Base-by-base conservation (phyloP, 2,113 vertebrate species). In the Percopsis transmontana region DNA sequence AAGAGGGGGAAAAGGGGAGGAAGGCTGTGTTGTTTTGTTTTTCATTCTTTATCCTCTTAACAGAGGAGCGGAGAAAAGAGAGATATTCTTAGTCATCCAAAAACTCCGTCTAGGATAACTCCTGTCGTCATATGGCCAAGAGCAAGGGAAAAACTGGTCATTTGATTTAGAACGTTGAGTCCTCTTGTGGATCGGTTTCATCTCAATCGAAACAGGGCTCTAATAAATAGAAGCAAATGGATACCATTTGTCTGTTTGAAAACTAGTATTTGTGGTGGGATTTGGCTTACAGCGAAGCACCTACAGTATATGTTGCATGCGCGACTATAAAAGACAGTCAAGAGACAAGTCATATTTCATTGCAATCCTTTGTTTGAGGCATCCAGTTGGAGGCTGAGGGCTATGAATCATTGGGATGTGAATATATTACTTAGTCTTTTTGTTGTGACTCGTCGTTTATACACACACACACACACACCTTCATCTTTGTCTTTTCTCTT, bases 141-240 rank as follows among this genome's bases (percentile, higher is more conserved):
- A 58, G 19, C 5, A 1, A 58, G 33, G 44, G 58, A 14, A 50
- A 66, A 48, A 52, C 45, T 60, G 61, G 74, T 69, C 66, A 23
- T 68, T 58, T 68, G 70, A 66, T 82, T 77, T 60, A 76, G 54
- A 56, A 39, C 16, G 15, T n/a, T n/a, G 50, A 59, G 67, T 80
- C 62, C 0, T n/a, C 38, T 48, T 53, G 51, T 38, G 27, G 15
- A 68, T 79, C 53, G 50, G 54, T 79, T 59, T 72, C 77, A 70
- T 74, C 60, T 51, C 20, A 75, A 58, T 70, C 67, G 59, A 70
- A 56, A 48, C 58, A 57, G 41, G 16, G 45, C 48, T 69, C 52
- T 79, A 72, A 82, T 76, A 68, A 83, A 75, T 57, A 62, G 21
- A 19, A 58, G 68, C 42, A 81, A 77, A 77, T 69, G 68, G 77